A percentile compares a stretch with the other conserved stretches of the same genome.
Evolutionary conservation across 35 echinoderm and acorn worm genomes (phyloP).

Genomic region (Lytechinus variegatus): DNA sequence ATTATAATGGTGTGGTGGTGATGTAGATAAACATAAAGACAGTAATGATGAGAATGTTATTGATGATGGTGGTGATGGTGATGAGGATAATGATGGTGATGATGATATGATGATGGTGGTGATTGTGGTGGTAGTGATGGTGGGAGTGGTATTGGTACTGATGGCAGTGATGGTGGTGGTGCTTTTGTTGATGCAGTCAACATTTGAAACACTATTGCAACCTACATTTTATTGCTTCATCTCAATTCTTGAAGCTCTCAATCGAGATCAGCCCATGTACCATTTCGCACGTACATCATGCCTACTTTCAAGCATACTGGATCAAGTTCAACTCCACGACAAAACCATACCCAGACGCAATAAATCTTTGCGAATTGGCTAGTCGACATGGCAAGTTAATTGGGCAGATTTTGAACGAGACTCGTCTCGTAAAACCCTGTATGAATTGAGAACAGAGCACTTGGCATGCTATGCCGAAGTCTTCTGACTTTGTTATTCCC

Average conservation of each 20-base stretch:
- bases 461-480: neutral
- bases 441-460: neutral
- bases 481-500: neutral
- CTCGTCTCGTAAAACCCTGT: neutral
- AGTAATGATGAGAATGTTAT: neutral
- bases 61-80: neutral
- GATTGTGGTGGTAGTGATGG: neutral
- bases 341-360: neutral
- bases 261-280: neutral
- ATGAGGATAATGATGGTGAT: neutral
- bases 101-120: neutral
- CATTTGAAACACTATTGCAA: too few relatives aligned
- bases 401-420: neutral
- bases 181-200: neutral
- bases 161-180: neutral
- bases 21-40: neutral
- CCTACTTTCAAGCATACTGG: neutral
- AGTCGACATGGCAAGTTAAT: neutral
- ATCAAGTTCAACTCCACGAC: neutral
- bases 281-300: neutral
- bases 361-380: slow-evolving; percentile 3
- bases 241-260: neutral
- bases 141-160: neutral
- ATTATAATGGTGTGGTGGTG: neutral
- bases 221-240: too few relatives aligned